phyloP scores from a whole-genome alignment of 2,797 vertebrate genomes.

The Hybognathus amarus region DNA sequence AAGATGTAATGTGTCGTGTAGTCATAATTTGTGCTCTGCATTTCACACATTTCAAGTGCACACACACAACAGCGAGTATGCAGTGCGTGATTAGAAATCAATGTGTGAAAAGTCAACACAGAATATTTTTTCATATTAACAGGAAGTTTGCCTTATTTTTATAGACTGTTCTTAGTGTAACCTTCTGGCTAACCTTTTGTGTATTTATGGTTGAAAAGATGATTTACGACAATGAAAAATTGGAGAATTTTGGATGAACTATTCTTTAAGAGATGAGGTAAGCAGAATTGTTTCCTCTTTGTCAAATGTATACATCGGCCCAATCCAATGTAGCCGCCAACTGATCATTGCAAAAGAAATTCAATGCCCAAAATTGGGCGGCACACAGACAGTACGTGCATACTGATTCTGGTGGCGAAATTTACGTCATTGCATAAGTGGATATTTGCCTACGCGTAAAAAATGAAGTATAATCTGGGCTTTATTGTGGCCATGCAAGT shows the following conservation, averaged over 20 bases:
- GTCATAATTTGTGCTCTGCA: too few species aligned
- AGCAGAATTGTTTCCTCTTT: neutral
- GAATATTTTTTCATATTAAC: neutral
- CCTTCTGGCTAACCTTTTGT: neutral
- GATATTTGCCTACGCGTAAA: fast-evolving
- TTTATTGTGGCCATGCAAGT: neutral
- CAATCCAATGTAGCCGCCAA: neutral
- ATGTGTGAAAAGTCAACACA: too few species aligned
- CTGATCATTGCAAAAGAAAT: neutral
- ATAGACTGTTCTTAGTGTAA: neutral
- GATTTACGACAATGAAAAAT: conserved; percentile 52
- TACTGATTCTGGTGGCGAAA: neutral
- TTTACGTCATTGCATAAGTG: neutral
- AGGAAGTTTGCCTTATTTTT: neutral
- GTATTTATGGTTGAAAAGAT: neutral
- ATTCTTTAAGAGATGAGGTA: conserved; percentile 3
- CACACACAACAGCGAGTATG: neutral
- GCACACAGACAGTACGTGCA: neutral
- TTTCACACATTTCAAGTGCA: too few species aligned
- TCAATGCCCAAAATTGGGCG: neutral
- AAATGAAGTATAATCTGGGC: neutral
- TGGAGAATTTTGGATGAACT: neutral
- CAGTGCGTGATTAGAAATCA: neutral
- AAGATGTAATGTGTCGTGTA: neutral
- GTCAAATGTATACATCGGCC: neutral